Evolutionary conservation across 2,113 vertebrate species (phyloP).

Genomic region (Varanus komodoensis): DNA sequence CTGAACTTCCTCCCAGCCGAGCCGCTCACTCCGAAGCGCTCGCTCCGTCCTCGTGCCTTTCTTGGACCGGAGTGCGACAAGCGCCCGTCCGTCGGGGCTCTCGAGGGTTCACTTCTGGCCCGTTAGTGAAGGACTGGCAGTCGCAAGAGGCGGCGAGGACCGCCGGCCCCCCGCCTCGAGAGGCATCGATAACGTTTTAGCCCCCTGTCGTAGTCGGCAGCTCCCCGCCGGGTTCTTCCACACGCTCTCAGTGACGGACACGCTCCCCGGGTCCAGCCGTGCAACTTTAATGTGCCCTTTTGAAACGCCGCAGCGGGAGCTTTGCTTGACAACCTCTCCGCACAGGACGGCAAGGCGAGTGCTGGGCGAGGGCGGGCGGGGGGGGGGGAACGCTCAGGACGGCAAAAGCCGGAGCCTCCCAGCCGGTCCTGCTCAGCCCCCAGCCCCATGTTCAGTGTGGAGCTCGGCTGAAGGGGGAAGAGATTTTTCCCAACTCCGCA

Average conservation of each 20-base stretch:
- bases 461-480: too few relatives aligned
- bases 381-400: not conserved
- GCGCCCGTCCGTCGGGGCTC: not conserved
- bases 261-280: not conserved
- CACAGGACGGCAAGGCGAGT: not conserved
- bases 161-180: not conserved
- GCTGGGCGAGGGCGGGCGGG: not conserved
- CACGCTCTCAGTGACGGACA: not conserved
- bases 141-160: not conserved
- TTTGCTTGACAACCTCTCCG: not conserved
- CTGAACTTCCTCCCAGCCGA: too few relatives aligned
- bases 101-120: not conserved
- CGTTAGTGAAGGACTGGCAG: not conserved
- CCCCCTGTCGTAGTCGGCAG: not conserved
- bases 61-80: not conserved
- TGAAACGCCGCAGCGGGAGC: not conserved
- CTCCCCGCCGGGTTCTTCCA: not conserved
- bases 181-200: slow-evolving; percentile 23
- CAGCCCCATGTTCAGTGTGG: not conserved
- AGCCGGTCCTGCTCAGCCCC: not conserved
- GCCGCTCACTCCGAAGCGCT: not conserved
- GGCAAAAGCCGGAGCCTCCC: not conserved
- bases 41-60: not conserved
- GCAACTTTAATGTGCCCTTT: slow-evolving; percentile 4
- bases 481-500: too few relatives aligned